These are phyloP conservation scores for Dasysyrphus albostriatus DNA, from an alignment of 2,888 invertebrate genomes.

Conservation along the genomic window DNA sequence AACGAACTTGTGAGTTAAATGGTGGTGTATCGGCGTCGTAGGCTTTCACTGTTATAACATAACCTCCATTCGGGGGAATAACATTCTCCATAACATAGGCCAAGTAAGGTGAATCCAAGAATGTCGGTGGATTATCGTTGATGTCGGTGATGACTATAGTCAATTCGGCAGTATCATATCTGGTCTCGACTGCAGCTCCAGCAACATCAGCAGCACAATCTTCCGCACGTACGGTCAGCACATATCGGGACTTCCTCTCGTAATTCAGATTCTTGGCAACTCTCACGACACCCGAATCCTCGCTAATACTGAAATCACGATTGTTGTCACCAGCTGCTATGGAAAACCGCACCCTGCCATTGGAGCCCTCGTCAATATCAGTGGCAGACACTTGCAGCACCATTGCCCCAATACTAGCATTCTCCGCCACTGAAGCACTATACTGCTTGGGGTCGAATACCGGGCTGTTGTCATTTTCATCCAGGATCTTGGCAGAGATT, in stretches of 20 bases:
- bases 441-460: conserved; percentile 95
- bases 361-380: conserved; percentile 93
- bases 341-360: conserved; percentile 96
- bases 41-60: conserved; percentile 92
- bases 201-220: conserved; percentile 91
- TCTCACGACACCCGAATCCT: conserved; percentile 95
- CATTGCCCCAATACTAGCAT: conserved; percentile 96
- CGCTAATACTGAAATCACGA: conserved; percentile 95
- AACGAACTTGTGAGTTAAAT: conserved; percentile 94
- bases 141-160: conserved; percentile 94
- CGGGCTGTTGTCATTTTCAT: conserved; percentile 96
- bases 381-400: conserved; percentile 95
- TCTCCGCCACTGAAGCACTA: conserved; percentile 95
- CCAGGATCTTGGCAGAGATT: conserved; percentile 90
- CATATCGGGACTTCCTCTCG: conserved; percentile 93
- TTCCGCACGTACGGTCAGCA: conserved; percentile 93
- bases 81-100: conserved; percentile 97
- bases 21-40: conserved; percentile 96
- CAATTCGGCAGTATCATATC: conserved; percentile 91
- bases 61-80: conserved; percentile 91
- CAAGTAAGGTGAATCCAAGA: conserved; percentile 96
- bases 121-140: conserved; percentile 97
- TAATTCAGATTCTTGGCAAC: conserved; percentile 97
- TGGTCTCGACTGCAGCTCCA: conserved; percentile 82
- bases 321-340: conserved; percentile 95